phyloP scores from a whole-genome alignment of 2,113 vertebrate species.

The Siniperca chuatsi region DNA sequence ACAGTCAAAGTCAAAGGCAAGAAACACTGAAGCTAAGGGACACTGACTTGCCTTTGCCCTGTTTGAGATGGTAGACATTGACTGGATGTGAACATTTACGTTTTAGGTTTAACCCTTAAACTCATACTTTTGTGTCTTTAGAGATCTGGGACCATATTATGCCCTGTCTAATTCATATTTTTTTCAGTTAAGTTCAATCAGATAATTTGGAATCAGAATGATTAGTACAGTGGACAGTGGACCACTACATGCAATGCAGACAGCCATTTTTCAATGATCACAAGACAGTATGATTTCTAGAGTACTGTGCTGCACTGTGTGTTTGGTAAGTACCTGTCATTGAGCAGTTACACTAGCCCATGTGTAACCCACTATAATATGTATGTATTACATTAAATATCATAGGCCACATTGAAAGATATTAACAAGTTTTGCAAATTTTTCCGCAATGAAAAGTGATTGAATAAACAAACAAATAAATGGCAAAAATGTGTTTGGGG shows the following conservation, averaged over 20 bases:
- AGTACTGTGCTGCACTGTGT: not conserved
- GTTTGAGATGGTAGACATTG: not conserved
- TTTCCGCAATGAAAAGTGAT: not conserved
- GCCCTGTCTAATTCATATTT: not conserved
- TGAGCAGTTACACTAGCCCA: not conserved
- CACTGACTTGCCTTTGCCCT: not conserved
- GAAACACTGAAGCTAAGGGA: slow-evolving; percentile 15
- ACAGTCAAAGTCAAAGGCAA: slow-evolving; percentile 61
- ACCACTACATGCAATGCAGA: too few species aligned
- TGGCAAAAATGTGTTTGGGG: too few species aligned
- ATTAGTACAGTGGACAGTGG: not conserved
- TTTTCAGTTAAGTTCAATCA: not conserved
- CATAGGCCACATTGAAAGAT: not conserved
- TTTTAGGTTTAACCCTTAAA: not conserved
- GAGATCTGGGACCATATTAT: not conserved
- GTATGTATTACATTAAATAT: not conserved
- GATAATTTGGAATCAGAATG: not conserved
- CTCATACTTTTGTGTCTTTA: not conserved
- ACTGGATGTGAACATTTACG: not conserved
- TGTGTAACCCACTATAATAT: not conserved
- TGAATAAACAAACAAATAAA: not conserved
- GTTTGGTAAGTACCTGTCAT: too few species aligned
- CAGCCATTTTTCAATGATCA: not conserved
- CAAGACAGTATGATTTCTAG: not conserved
- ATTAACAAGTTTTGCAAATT: not conserved